Evolutionary conservation across 2,113 vertebrate species (phyloP), one percentile per base, ranked within the genome.

Genomic region (Rhinolophus ferrumequinum): DNA sequence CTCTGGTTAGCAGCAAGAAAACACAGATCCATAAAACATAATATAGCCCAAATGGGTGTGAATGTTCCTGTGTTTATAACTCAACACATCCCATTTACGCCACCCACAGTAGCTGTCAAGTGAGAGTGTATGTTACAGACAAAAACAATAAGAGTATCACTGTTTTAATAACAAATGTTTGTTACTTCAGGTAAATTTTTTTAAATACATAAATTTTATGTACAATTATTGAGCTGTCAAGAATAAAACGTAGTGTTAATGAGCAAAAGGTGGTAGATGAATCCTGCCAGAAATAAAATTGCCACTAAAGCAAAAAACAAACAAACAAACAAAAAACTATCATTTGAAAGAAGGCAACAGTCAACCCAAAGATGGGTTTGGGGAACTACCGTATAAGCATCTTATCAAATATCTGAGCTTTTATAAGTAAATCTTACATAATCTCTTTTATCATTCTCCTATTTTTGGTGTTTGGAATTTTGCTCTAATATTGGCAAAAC

Each of bases 151-250:
- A 24, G 9, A 66, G 24, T 24, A 58, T 54, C 60, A 70, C 8
- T 62, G 35, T 75, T 76, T 88, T 47, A 66, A 85, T 58, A 88
- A 50, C 9, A 73, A 73, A 47, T 75, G 16, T 67, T 89, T 80
- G 38, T 47, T 50, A 35, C 60, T 89, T 52, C 64, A 88, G 69
- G 81, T 56, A 28, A 72, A 84, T 11, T 12, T 88, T 69, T 94
- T 66, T 79, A 97, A 72, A 28, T 35, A 58, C 3, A 64, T 47
- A 62, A 56, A 84, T 81, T 84, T 79, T 92, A 85, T 70, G 18
- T n/a, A 22, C 4, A 92, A 54, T 73, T 73, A 94, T 80, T 94
- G 50, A 83, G 30, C 24, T 97, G 21, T 84, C 19, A 95, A 85
- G 66, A 95, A 82, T 60, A 69, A 93, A 89, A 62, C 70, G 3